phyloP scores from a whole-genome alignment of 2,888 invertebrate genomes.

The Sphaerophoria taeniata region DNA sequence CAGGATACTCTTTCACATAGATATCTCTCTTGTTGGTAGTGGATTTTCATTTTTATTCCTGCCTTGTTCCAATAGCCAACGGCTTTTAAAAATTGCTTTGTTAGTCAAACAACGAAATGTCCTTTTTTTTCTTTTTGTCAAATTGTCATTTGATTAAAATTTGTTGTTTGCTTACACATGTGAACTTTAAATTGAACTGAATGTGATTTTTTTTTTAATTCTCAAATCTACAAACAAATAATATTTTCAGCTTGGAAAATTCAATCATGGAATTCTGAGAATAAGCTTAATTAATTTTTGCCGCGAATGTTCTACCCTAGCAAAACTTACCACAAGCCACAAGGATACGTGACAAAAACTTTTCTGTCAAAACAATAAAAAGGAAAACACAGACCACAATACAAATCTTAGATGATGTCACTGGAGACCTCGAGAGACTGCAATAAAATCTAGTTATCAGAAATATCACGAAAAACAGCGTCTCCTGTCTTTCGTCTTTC shows the following conservation, averaged over 20 bases:
- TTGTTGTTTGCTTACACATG: not conserved
- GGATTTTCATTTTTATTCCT: no score
- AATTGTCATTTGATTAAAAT: conserved; percentile 24
- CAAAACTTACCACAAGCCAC: not conserved
- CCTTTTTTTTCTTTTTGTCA: conserved; percentile 39
- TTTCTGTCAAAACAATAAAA: not conserved
- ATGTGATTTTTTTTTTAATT: not conserved
- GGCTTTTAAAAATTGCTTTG: no score
- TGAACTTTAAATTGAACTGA: not conserved
- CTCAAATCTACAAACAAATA: not conserved
- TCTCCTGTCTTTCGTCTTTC: conserved; percentile 1
- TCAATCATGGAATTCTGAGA: conserved; percentile 5
- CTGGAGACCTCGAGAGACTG: conserved; percentile 10
- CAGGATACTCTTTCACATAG: no score
- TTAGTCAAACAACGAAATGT: no score
- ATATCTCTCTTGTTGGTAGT: no score
- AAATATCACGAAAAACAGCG: conserved; percentile 17
- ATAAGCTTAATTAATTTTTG: not conserved
- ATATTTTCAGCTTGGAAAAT: not conserved
- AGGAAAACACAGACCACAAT: not conserved
- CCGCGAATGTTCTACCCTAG: not conserved
- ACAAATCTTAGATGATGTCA: conserved; percentile 40
- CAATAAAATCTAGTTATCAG: conserved; percentile 39
- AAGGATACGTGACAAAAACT: not conserved
- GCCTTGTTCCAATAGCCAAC: no score